A percentile compares a stretch with the other conserved stretches of the same genome.
phyloP scores from a whole-genome alignment of 2,797 vertebrate species.

The Otus scops region DNA sequence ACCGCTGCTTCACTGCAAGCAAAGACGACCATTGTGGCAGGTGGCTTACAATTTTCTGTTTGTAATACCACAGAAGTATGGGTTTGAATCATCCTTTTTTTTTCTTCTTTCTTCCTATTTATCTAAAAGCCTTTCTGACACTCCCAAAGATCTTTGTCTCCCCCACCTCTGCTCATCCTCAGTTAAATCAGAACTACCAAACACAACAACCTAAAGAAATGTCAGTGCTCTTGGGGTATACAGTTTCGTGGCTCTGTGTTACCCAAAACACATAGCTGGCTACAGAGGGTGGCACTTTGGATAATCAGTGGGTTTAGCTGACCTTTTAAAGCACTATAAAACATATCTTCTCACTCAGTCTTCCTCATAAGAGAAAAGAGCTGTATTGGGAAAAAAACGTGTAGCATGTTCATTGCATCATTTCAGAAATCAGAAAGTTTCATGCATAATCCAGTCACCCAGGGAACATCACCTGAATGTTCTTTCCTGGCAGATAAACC shows the following conservation, averaged over 20 bases:
- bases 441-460: not conserved
- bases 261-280: not conserved
- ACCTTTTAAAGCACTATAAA: not conserved
- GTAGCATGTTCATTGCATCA: not conserved
- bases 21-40: not conserved
- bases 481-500: not conserved
- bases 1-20: not conserved
- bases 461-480: not conserved
- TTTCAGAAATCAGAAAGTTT: conserved; percentile 25
- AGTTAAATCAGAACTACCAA: not conserved
- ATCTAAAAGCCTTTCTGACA: not conserved
- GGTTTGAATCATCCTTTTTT: not conserved
- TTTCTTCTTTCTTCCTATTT: not conserved
- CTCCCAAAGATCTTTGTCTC: not conserved
- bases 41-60: not conserved
- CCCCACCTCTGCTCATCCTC: not conserved
- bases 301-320: not conserved
- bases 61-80: not conserved
- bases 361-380: conserved; percentile 17
- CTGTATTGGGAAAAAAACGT: not conserved
- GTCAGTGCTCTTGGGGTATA: not conserved
- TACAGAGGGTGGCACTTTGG: not conserved
- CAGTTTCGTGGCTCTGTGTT: not conserved
- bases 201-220: not conserved
- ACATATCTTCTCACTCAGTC: not conserved